Evolutionary conservation across 1,140 invertebrate genomes (phyloP), one percentile per base, ranked within the genome.

Genomic region (Drosophila saltans): DNA sequence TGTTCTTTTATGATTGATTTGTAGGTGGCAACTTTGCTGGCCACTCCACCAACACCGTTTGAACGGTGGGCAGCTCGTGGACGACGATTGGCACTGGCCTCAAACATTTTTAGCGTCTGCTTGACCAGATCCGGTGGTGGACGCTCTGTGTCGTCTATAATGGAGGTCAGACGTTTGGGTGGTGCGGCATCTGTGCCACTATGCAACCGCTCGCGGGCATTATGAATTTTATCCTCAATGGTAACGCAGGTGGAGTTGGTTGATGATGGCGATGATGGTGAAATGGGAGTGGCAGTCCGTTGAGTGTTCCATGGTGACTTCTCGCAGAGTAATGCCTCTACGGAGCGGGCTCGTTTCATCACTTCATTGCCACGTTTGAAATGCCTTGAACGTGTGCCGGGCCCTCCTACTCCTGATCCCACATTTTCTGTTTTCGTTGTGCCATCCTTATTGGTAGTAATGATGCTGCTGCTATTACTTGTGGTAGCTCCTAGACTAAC

Each of bases 71-170:
- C 63, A 0, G 66, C 36, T 5, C 90, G 91, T 26, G 93, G 93
- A 2, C 94, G 91, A 0, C 93, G 92, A 78, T 94, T 93, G n/a
- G 95, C 93, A 4, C 94, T 93, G 33, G 94, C 94, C 91, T 98
- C 97, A 92, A 98, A 98, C 81, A 97, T 96, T 79, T 95, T 95
- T 72, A 97, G 94, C 1, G 96, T 96, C 55, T 96, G 96, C 82
- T 96, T 97, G 43, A 98, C 97, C 56, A 97, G 94, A 94, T 97
- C 97, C 1, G 96, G 95, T 2, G 96, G 96, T 2, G 97, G 97
- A 21, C 97, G 94, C 75, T 97, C 97, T 0, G 95, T 95, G 48
- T 97, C 96, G 67, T 95, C 95, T 64, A 96, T 93, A n/a, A 96
- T 92, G 1, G 95, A 95, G 59, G 94, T 93, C 24, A 96, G 93